Evolutionary conservation across 2,113 vertebrate species (phyloP).

Genomic region (Saguinus imperator): DNA sequence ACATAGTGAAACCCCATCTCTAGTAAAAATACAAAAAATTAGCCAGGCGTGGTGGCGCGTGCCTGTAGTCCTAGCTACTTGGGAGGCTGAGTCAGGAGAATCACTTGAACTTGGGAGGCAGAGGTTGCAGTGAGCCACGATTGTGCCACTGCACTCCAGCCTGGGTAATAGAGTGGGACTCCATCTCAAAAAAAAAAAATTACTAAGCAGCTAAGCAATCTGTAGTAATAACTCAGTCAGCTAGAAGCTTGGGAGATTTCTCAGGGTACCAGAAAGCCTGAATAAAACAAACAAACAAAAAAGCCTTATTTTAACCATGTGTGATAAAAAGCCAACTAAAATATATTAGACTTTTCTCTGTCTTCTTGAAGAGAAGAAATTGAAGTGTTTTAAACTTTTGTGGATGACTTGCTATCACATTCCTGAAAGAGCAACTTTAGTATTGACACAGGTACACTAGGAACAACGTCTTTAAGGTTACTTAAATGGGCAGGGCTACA

Average conservation of each 20-base stretch:
- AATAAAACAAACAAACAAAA: background rate
- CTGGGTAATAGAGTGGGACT: too few relatives aligned
- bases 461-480: background rate
- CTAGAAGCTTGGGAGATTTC: background rate
- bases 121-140: too few relatives aligned
- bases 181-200: too few relatives aligned
- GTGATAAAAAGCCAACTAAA: background rate
- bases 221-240: background rate
- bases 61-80: too few relatives aligned
- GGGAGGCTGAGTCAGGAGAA: too few relatives aligned
- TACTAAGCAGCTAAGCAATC: background rate
- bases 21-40: too few relatives aligned
- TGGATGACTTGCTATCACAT: background rate
- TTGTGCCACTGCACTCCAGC: too few relatives aligned
- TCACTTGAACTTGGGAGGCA: too few relatives aligned
- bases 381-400: background rate
- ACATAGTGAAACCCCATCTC: too few relatives aligned
- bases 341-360: background rate
- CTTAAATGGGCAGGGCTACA: background rate
- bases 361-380: background rate
- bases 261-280: background rate
- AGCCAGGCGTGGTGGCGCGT: too few relatives aligned
- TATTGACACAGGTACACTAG: background rate
- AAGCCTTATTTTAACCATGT: background rate
- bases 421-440: slow-evolving; percentile 13